phyloP scores from a whole-genome alignment of 2,113 vertebrate species.

The Rhabdornis inornatus region DNA sequence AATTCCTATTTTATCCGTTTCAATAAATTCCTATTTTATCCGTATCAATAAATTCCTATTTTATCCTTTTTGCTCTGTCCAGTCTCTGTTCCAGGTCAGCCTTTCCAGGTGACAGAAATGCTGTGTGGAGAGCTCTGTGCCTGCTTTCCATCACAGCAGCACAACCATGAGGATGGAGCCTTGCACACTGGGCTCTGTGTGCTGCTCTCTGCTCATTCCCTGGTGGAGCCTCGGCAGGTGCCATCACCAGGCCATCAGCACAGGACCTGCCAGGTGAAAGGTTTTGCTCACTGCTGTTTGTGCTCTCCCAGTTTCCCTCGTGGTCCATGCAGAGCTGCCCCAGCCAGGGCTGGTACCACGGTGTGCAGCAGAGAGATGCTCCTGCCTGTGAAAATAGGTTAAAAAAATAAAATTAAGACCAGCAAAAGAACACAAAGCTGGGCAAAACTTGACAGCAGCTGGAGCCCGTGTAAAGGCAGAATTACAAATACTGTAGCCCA shows the following conservation, averaged over 20 bases:
- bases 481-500: not conserved
- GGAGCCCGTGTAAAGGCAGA: not conserved
- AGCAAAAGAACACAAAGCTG: not conserved
- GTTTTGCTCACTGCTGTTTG: not conserved
- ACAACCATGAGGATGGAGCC: not conserved
- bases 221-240: not conserved
- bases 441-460: not conserved
- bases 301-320: not conserved
- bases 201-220: not conserved
- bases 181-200: not conserved
- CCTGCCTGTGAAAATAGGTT: accelerated
- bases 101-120: too few relatives aligned
- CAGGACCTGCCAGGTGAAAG: not conserved
- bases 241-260: not conserved
- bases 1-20: too few relatives aligned
- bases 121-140: not conserved
- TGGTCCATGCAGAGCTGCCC: accelerated
- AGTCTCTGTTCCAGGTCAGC: too few relatives aligned
- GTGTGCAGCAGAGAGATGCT: not conserved
- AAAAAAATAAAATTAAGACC: not conserved
- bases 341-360: accelerated
- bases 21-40: too few relatives aligned
- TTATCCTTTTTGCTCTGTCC: too few relatives aligned
- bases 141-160: not conserved
- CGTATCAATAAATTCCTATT: too few relatives aligned